phyloP scores from a whole-genome alignment of 2,888 invertebrate species.

The Nemotelus nigrinus region DNA sequence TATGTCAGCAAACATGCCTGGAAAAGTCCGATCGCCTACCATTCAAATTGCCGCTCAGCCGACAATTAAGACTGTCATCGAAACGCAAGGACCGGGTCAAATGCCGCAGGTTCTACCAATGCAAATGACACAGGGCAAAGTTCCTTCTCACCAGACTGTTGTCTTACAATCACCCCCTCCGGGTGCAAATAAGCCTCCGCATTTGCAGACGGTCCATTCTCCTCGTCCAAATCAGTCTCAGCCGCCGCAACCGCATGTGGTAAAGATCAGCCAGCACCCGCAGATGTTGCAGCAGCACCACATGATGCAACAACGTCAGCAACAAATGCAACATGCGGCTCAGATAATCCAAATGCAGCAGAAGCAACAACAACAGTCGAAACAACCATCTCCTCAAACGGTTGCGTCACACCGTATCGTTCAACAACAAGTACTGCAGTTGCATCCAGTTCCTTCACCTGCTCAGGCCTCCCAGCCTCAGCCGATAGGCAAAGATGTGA shows the following conservation, averaged over 20 bases:
- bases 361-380: constrained; percentile 45
- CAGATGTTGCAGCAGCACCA: constrained; percentile 50
- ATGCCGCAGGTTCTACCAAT: constrained; percentile 49
- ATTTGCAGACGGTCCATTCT: not conserved
- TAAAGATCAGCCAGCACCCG: constrained; percentile 57
- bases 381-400: constrained; percentile 44
- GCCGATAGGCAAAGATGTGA: constrained; percentile 32
- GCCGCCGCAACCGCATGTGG: constrained; percentile 52
- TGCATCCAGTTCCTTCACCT: constrained; percentile 9
- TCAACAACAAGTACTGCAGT: constrained; percentile 41
- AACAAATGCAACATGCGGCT: constrained; percentile 50
- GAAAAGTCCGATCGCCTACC: constrained; percentile 61
- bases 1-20: constrained; percentile 55
- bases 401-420: constrained; percentile 38
- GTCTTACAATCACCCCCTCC: constrained; percentile 50
- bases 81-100: constrained; percentile 49
- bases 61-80: constrained; percentile 65
- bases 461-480: constrained; percentile 28
- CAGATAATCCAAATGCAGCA: constrained; percentile 49
- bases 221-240: constrained; percentile 52
- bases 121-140: constrained; percentile 59
- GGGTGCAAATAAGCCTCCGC: constrained; percentile 52
- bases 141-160: constrained; percentile 59
- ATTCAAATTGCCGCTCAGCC: constrained; percentile 62
- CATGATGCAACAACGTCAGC: constrained; percentile 51